Conservation (phyloP, 2,113 vertebrate species). For the Callochromis pleurospilus region DNA sequence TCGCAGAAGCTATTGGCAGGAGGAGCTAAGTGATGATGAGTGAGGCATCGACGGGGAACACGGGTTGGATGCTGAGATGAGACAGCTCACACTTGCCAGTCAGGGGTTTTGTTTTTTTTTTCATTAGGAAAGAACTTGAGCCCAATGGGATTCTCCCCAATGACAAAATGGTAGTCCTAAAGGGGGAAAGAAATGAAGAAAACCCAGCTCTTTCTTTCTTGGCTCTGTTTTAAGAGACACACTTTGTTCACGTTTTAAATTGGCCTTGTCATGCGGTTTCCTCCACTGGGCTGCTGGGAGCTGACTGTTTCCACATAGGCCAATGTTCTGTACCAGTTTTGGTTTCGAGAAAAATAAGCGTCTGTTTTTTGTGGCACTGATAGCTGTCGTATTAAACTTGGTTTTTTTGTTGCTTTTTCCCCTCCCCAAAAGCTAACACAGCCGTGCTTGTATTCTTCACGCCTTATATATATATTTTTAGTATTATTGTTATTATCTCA, state of each 20-base stretch:
- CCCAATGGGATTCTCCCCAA: slow-evolving; percentile 49
- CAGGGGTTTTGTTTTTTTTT: background rate
- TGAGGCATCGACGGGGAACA: slow-evolving; percentile 31
- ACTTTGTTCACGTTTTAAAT: slow-evolving; percentile 66
- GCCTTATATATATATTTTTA: background rate
- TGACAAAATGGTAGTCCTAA: slow-evolving; percentile 53
- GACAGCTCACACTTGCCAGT: slow-evolving; percentile 32
- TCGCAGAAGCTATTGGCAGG: slow-evolving; percentile 69
- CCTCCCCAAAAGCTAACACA: slow-evolving; percentile 26
- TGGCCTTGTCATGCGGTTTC: slow-evolving; percentile 68
- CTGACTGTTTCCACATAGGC: slow-evolving; percentile 52
- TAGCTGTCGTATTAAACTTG: slow-evolving; percentile 45
- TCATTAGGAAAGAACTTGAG: slow-evolving; percentile 22
- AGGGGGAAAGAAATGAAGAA: slow-evolving; percentile 11
- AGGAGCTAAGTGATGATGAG: slow-evolving; percentile 51
- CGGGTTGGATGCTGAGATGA: slow-evolving; percentile 34
- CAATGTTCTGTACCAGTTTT: slow-evolving; percentile 45
- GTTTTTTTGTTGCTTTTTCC: slow-evolving; percentile 2
- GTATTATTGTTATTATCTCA: slow-evolving; percentile 33
- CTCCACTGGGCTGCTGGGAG: slow-evolving; percentile 56
- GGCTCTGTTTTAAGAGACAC: slow-evolving; percentile 57
- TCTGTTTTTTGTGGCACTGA: slow-evolving; percentile 55
- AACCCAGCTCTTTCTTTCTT: slow-evolving; percentile 40
- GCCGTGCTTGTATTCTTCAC: slow-evolving; percentile 50
- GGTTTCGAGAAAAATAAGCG: slow-evolving; percentile 47